Evolutionary conservation across 2,797 vertebrate species (phyloP).

Genomic region (Eulemur mongoz): DNA sequence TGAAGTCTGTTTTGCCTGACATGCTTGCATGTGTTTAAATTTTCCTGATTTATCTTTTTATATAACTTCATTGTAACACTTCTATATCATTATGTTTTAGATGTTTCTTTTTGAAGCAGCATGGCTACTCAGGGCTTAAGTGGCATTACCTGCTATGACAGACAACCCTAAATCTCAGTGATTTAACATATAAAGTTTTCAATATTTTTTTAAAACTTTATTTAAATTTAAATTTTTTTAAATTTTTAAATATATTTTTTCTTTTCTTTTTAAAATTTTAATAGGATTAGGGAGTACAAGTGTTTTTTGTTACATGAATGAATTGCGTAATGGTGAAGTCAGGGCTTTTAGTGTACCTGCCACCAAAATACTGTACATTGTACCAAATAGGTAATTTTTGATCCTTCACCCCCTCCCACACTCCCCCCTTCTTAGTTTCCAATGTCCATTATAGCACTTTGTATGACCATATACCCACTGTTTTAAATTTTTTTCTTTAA

Average conservation of each 20-base stretch:
- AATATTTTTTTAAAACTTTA: background rate
- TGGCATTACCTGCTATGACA: background rate
- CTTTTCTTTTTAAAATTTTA: background rate
- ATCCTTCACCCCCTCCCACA: background rate
- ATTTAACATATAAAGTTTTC: background rate
- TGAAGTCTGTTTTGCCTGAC: background rate
- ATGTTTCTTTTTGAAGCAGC: background rate
- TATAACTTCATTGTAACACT: background rate
- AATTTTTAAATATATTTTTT: background rate
- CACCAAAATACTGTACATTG: background rate
- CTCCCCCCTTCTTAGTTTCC: background rate
- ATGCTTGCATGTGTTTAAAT: constrained; percentile 1
- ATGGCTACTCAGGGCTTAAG: background rate
- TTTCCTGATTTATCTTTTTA: background rate
- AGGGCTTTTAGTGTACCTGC: background rate
- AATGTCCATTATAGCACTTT: background rate
- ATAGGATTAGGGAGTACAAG: background rate
- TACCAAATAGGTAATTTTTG: background rate
- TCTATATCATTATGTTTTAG: constrained; percentile 9
- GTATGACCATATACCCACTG: background rate
- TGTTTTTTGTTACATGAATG: background rate
- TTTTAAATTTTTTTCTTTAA: background rate
- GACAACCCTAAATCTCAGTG: background rate
- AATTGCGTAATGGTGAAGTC: background rate
- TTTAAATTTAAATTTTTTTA: too few relatives aligned